Conservation (phyloP, 53 echinoderm and acorn worm species). For the Arbacia lixula region DNA sequence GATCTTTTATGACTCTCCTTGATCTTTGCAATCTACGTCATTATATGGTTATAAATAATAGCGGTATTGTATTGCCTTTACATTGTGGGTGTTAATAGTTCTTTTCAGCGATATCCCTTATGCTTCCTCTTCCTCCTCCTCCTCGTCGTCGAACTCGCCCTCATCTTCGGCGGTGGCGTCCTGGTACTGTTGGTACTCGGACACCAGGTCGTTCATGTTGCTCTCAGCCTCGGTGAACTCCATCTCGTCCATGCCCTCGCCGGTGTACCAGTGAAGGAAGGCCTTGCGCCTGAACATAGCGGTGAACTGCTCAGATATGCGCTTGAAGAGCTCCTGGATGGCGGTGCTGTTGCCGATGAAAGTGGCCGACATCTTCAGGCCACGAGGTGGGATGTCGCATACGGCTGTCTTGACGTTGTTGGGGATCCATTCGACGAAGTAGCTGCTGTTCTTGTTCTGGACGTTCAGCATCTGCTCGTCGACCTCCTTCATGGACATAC, state of each 20-base stretch:
- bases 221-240: conserved; percentile 94
- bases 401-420: conserved; percentile 93
- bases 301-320: conserved; percentile 94
- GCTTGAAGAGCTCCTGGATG: conserved; percentile 94
- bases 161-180: conserved; percentile 87
- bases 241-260: conserved; percentile 95
- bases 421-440: conserved; percentile 91
- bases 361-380: conserved; percentile 86
- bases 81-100: too few relatives aligned
- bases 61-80: too few relatives aligned
- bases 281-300: conserved; percentile 94
- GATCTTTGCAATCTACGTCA: too few relatives aligned
- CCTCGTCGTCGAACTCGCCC: conserved; percentile 87
- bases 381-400: conserved; percentile 87
- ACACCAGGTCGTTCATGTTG: conserved; percentile 97
- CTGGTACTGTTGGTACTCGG: conserved; percentile 93
- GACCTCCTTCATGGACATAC: conserved; percentile 94
- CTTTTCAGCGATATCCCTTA: too few relatives aligned
- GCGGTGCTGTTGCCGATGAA: conserved; percentile 92
- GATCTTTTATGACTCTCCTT: too few relatives aligned
- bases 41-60: too few relatives aligned
- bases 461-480: conserved; percentile 92
- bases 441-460: conserved; percentile 94
- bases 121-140: too few relatives aligned
- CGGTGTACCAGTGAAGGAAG: conserved; percentile 94